Evolutionary conservation across 2,797 vertebrate genomes (phyloP).

Genomic region (Triplophysa yarkandensis): DNA sequence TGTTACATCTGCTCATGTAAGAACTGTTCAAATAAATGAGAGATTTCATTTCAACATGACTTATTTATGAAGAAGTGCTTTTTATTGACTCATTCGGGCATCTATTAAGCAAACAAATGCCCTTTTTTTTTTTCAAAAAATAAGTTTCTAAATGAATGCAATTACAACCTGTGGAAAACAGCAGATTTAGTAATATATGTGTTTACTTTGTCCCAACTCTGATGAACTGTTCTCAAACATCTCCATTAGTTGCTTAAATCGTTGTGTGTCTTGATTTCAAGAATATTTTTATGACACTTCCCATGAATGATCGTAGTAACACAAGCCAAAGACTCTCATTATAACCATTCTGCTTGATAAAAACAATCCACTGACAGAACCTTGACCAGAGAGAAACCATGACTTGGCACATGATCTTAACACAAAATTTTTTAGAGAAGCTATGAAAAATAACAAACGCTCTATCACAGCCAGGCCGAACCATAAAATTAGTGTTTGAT

Average conservation of each 20-base stretch:
- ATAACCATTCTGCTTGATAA: conserved; percentile 1
- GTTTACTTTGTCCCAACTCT: background rate
- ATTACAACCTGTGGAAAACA: background rate
- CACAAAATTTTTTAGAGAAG: background rate
- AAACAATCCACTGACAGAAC: conserved; percentile 18
- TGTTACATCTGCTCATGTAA: conserved; percentile 5
- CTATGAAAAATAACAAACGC: conserved; percentile 8
- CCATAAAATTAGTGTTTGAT: background rate
- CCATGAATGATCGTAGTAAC: conserved; percentile 9
- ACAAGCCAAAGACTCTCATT: background rate
- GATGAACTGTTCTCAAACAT: background rate
- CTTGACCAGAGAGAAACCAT: background rate
- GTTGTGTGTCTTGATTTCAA: background rate
- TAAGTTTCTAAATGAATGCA: too few species aligned
- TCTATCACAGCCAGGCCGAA: background rate
- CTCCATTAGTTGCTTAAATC: background rate
- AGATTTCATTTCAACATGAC: background rate
- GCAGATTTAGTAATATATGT: too few species aligned
- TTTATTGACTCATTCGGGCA: background rate
- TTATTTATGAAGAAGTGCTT: background rate
- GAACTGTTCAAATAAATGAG: conserved; percentile 27
- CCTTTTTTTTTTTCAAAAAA: too few species aligned
- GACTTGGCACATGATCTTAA: background rate
- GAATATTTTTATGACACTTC: conserved; percentile 1
- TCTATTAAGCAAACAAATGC: too few species aligned